Conservation (phyloP, 2,888 invertebrate species). For the Perizoma affinitatum region DNA sequence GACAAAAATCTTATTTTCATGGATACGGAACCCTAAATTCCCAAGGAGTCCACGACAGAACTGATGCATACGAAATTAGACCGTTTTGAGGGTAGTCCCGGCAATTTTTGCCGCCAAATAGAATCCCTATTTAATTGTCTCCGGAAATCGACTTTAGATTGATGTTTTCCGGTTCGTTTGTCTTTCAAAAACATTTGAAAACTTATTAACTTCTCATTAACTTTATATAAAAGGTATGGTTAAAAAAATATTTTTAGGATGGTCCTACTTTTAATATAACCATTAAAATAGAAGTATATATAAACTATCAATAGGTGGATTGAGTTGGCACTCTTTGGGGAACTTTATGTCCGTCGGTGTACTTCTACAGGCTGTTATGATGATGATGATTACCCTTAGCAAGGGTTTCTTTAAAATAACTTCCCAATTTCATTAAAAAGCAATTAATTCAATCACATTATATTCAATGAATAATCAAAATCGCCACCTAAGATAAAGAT, state of each 20-base stretch:
- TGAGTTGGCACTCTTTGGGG: too few relatives aligned
- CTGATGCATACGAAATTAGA: constrained; percentile 68
- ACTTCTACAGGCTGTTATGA: too few relatives aligned
- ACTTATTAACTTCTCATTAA: neutral
- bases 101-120: constrained; percentile 38
- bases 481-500: constrained; percentile 35
- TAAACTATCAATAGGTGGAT: too few relatives aligned
- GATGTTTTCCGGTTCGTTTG: constrained; percentile 38
- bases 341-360: too few relatives aligned
- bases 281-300: too few relatives aligned
- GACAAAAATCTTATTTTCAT: too few relatives aligned
- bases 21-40: constrained; percentile 43
- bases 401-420: neutral
- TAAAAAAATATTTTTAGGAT: too few relatives aligned
- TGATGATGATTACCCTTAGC: too few relatives aligned
- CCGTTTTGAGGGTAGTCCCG: constrained; percentile 53
- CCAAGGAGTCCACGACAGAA: constrained; percentile 41
- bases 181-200: constrained; percentile 2
- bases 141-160: constrained; percentile 57
- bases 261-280: too few relatives aligned
- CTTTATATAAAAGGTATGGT: too few relatives aligned
- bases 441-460: constrained; percentile 37
- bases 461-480: constrained; percentile 36
- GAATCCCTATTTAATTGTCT: constrained; percentile 63
- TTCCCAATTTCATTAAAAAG: constrained; percentile 24